phyloP scores from a whole-genome alignment of 2,113 vertebrate species.

The Proterorhinus semilunaris region DNA sequence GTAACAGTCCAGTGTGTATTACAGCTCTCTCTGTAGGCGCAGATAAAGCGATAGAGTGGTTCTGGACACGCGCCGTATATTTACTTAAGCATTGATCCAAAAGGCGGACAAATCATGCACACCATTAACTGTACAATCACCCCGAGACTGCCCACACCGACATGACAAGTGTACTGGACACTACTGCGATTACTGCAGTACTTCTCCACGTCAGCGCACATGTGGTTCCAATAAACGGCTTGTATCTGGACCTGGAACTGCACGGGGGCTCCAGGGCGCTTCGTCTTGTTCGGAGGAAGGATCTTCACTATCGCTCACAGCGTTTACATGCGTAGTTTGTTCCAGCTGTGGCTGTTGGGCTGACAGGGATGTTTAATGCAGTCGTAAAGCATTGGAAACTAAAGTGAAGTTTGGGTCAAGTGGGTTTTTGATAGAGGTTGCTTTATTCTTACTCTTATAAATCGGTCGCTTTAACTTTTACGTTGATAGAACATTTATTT shows the following conservation, averaged over 20 bases:
- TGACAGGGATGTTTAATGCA: not conserved
- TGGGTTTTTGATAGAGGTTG: not conserved
- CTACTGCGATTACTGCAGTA: slow-evolving; percentile 23
- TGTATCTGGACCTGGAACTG: slow-evolving; percentile 49
- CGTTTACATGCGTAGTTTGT: not conserved
- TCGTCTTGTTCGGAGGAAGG: slow-evolving; percentile 27
- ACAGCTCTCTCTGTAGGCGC: not conserved
- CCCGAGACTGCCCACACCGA: slow-evolving; percentile 20
- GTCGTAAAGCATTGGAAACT: not conserved
- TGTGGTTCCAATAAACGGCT: slow-evolving; percentile 68
- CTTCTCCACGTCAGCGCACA: slow-evolving; percentile 60
- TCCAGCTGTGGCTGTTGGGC: not conserved
- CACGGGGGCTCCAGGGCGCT: slow-evolving; percentile 31
- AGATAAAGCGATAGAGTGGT: not conserved
- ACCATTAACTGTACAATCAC: slow-evolving; percentile 48
- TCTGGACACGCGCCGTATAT: slow-evolving; percentile 21
- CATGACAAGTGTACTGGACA: slow-evolving; percentile 47
- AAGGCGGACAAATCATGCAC: slow-evolving; percentile 56
- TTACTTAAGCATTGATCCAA: slow-evolving; percentile 46
- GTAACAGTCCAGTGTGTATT: not conserved
- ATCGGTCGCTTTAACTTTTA: too few species aligned
- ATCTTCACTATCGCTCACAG: slow-evolving; percentile 18
- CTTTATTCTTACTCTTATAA: too few species aligned
- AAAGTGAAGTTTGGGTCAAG: not conserved
- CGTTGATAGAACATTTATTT: too few species aligned